A percentile compares a stretch with the other conserved stretches of the same genome.
These are phyloP conservation scores for Galaxea fascicularis DNA, from an alignment of 92 coral and sea anemone genomes.

Conservation along the genomic window DNA sequence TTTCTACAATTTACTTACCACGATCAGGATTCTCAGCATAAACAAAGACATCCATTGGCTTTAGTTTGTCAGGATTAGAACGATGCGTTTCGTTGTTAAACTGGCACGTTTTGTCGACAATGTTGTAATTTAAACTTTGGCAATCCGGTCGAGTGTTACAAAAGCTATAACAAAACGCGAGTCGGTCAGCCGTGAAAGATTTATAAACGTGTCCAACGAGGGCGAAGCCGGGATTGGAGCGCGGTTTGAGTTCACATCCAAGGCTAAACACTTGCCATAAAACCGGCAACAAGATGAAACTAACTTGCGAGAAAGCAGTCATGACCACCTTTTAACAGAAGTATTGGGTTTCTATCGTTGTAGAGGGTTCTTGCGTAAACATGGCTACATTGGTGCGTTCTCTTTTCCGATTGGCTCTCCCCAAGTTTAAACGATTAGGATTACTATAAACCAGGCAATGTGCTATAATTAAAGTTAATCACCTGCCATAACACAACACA, in stretches of 20 bases:
- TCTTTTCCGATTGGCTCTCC: neutral
- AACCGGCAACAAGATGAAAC: neutral
- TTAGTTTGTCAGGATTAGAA: neutral
- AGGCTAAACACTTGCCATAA: neutral
- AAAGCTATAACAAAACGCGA: neutral
- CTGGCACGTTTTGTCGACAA: slow-evolving; percentile 21
- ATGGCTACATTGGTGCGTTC: too few relatives aligned
- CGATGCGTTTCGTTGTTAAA: slow-evolving; percentile 1
- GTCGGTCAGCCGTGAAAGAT: neutral
- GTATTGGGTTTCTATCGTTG: too few relatives aligned
- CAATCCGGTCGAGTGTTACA: slow-evolving; percentile 2
- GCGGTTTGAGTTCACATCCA: neutral
- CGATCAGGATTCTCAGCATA: slow-evolving; percentile 25
- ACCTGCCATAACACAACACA: too few relatives aligned
- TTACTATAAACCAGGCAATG: too few relatives aligned
- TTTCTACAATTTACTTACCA: neutral
- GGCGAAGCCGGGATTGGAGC: neutral
- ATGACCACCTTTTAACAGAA: neutral
- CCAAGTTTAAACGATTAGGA: too few relatives aligned
- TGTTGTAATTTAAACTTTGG: slow-evolving; percentile 18
- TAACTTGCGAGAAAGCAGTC: neutral
- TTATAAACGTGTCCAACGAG: slow-evolving; percentile 5
- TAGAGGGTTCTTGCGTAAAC: too few relatives aligned
- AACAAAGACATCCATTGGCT: neutral
- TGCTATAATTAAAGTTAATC: too few relatives aligned